Conservation (phyloP, 2,113 vertebrate species). For the Sinocyclocheilus rhinocerous region DNA sequence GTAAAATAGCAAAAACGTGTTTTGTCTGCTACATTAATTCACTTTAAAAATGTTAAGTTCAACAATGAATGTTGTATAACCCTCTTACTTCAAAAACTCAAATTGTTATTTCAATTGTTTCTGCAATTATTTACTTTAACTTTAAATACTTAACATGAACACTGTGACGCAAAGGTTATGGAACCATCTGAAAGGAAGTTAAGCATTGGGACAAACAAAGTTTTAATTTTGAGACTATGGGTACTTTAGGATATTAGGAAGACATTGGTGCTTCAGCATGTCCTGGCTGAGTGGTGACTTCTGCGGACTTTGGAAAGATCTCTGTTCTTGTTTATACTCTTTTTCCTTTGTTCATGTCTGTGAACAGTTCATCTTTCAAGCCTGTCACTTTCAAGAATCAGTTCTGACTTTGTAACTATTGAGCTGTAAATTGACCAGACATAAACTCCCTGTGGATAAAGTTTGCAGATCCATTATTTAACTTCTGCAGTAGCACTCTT, state of each 20-base stretch:
- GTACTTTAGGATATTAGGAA: background rate
- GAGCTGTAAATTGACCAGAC: constrained; percentile 35
- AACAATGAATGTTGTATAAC: background rate
- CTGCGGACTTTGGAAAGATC: background rate
- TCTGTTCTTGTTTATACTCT: constrained; percentile 26
- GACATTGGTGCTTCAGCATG: background rate
- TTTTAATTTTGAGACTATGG: background rate
- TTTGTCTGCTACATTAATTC: background rate
- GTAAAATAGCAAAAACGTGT: no score
- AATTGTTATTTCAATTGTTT: background rate
- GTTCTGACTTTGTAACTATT: constrained; percentile 39
- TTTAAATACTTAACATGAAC: background rate
- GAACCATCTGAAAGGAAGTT: background rate
- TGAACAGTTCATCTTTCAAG: constrained; percentile 21
- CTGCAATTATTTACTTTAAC: background rate
- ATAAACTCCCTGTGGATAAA: constrained; percentile 33
- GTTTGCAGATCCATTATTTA: background rate
- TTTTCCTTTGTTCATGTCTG: constrained; percentile 13
- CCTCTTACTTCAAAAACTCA: background rate
- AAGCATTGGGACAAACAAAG: background rate
- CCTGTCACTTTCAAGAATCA: constrained; percentile 17
- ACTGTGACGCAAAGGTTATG: background rate
- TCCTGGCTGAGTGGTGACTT: background rate
- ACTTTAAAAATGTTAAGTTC: background rate
- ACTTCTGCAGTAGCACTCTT: constrained; percentile 19